phyloP scores from a whole-genome alignment of 2,888 invertebrate species.

The Cheilosia grossa region DNA sequence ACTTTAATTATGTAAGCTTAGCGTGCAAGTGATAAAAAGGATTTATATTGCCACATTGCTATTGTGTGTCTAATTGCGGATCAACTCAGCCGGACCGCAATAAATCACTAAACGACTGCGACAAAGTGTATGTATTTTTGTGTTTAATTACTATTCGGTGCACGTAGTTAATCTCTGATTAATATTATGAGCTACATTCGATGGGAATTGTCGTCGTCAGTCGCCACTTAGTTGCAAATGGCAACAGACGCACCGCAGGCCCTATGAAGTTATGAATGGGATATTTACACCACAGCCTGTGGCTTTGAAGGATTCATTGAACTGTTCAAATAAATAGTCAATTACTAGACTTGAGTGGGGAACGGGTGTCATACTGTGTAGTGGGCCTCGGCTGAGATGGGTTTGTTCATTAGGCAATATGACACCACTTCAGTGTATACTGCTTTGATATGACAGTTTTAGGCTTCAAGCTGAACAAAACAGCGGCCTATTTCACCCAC shows the following conservation, averaged over 20 bases:
- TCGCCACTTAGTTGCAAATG: slow-evolving; percentile 37
- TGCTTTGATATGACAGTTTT: no score
- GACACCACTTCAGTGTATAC: no score
- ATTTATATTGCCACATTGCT: slow-evolving; percentile 34
- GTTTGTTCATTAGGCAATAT: no score
- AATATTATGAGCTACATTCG: slow-evolving; percentile 47
- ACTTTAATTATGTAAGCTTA: slow-evolving; percentile 39
- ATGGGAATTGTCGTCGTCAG: slow-evolving; percentile 10
- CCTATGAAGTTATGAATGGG: slow-evolving; percentile 1
- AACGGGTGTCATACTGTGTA: no score
- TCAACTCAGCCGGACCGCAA: slow-evolving; percentile 40
- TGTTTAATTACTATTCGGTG: slow-evolving; percentile 43
- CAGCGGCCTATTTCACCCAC: no score
- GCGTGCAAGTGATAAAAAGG: slow-evolving; percentile 54
- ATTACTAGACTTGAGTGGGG: no score
- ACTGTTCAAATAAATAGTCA: not conserved
- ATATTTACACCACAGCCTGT: not conserved
- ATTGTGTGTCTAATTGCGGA: slow-evolving; percentile 42
- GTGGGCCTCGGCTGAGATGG: no score
- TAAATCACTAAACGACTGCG: slow-evolving; percentile 35
- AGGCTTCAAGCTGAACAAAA: no score
- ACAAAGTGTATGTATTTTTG: slow-evolving; percentile 26
- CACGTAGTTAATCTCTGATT: slow-evolving; percentile 66
- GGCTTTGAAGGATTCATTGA: not conserved
- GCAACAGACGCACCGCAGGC: slow-evolving; percentile 17